phyloP scores from a whole-genome alignment of 2,797 vertebrate species.

The Oreortyx pictus region DNA sequence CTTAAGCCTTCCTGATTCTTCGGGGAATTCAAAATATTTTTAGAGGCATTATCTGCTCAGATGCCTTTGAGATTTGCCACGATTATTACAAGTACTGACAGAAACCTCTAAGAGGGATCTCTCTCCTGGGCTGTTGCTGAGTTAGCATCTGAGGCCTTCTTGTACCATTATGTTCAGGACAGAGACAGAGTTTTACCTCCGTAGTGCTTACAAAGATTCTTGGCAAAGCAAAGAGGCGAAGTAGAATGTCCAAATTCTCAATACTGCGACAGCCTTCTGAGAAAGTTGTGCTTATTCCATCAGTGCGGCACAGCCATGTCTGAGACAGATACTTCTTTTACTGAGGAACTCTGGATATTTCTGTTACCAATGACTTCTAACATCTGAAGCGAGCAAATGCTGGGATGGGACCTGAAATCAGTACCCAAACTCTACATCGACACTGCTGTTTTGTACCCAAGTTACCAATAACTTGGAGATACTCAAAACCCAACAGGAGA shows the following conservation, averaged over 20 bases:
- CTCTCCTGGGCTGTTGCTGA: neutral
- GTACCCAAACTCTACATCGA: too few relatives aligned
- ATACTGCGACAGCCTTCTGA: neutral
- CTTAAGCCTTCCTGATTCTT: neutral
- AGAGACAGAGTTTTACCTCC: neutral
- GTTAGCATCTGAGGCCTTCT: neutral
- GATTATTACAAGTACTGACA: neutral
- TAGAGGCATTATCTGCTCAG: neutral
- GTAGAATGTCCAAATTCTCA: neutral
- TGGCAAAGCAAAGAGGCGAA: neutral
- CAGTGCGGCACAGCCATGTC: fast-evolving
- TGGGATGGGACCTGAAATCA: neutral
- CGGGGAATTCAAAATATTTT: neutral
- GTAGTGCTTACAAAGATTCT: neutral
- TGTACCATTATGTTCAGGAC: neutral
- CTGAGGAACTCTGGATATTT: neutral
- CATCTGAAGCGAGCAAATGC: neutral
- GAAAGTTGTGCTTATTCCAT: neutral
- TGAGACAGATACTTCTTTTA: neutral
- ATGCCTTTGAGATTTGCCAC: neutral
- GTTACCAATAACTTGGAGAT: neutral
- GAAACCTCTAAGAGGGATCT: neutral
- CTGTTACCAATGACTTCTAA: neutral
- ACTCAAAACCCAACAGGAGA: neutral
- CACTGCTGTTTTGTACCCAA: neutral